Conservation (phyloP, 2,113 vertebrate species). For the Hyperopisus bebe region DNA sequence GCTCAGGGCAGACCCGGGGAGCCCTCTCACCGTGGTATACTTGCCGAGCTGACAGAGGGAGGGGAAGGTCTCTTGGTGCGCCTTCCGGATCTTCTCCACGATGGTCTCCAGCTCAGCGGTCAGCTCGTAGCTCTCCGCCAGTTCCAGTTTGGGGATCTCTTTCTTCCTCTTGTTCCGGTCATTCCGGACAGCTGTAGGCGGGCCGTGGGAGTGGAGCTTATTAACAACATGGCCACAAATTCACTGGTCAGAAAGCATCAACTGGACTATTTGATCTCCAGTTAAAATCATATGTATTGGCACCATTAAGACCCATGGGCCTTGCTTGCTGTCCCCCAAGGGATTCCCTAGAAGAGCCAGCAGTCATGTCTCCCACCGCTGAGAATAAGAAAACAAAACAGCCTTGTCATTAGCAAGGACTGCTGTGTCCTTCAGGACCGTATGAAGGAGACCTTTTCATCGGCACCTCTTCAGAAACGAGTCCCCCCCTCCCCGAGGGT, state of each 20-base stretch:
- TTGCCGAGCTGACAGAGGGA: constrained; percentile 97
- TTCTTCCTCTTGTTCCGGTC: constrained; percentile 98
- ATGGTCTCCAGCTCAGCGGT: constrained; percentile 85
- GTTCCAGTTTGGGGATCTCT: constrained; percentile 80
- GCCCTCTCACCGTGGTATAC: constrained; percentile 84
- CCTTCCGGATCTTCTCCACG: constrained; percentile 91
- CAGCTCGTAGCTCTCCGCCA: constrained; percentile 86
- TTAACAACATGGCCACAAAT: constrained; percentile 26
- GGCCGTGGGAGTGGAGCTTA: constrained; percentile 21
- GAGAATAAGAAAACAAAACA: background rate
- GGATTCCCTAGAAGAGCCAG: background rate
- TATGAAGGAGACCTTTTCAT: background rate
- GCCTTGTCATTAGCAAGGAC: background rate
- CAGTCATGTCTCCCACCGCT: background rate
- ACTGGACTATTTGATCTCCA: background rate
- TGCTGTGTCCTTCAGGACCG: background rate
- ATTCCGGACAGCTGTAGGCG: constrained; percentile 81
- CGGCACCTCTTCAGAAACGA: background rate
- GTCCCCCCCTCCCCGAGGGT: background rate
- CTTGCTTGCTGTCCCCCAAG: background rate
- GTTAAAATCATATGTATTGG: background rate
- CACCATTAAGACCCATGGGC: background rate
- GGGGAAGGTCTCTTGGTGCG: constrained; percentile 97
- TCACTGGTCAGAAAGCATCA: background rate
- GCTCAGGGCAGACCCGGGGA: background rate